Conservation (phyloP, 35 echinoderm and acorn worm species). For the Patiria miniata region DNA sequence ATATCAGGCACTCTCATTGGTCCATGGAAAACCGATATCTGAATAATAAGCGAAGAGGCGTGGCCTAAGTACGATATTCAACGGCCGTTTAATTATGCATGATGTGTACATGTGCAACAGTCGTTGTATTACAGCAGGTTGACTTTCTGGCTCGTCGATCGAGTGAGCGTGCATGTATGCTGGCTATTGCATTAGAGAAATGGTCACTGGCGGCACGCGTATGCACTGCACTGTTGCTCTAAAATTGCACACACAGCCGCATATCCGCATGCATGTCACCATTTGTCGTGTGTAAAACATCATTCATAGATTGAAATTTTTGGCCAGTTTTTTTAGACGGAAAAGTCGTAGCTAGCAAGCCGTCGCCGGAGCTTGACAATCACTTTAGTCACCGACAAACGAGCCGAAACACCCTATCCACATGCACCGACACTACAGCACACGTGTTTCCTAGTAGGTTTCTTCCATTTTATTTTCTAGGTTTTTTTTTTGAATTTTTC, state of each 20-base stretch:
- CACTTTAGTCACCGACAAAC: slow-evolving; percentile 27
- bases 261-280: slow-evolving; percentile 19
- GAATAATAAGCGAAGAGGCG: not conserved
- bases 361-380: slow-evolving; percentile 20
- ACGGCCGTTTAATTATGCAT: slow-evolving; percentile 4
- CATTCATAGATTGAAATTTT: not conserved
- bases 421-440: slow-evolving; percentile 37
- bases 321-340: slow-evolving; percentile 22
- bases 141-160: slow-evolving; percentile 21
- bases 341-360: slow-evolving; percentile 28
- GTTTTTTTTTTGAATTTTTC: not conserved
- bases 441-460: slow-evolving; percentile 33
- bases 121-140: not conserved
- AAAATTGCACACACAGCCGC: not conserved
- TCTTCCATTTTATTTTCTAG: not conserved
- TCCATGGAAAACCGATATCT: not conserved
- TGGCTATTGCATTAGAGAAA: not conserved
- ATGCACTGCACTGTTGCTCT: slow-evolving; percentile 7
- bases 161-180: not conserved
- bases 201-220: not conserved
- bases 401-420: slow-evolving; percentile 22
- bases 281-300: slow-evolving; percentile 18
- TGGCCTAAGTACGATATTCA: not conserved
- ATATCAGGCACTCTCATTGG: not conserved
- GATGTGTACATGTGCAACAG: not conserved